Evolutionary conservation across 2,797 vertebrate species (phyloP).

Genomic region (Catamblyrhynchus diadema): DNA sequence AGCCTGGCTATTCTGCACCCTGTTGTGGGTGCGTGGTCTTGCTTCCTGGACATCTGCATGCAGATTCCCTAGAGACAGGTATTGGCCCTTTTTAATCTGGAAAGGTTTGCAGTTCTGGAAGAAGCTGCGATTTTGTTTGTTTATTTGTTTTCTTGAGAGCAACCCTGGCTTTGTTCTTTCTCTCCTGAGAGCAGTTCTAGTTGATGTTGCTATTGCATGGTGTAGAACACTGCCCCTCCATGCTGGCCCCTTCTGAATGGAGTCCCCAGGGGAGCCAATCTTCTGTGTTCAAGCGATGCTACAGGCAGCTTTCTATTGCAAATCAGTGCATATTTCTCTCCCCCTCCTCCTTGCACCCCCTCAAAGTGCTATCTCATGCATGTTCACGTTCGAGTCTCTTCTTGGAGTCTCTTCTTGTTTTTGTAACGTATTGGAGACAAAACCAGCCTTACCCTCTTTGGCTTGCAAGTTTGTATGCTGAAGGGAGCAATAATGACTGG

Average conservation of each 20-base stretch:
- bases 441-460: neutral
- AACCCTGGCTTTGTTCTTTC: neutral
- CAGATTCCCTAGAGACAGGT: neutral
- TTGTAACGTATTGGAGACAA: neutral
- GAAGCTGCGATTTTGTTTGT: neutral
- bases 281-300: neutral
- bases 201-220: accelerated
- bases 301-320: neutral
- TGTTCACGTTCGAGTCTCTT: accelerated
- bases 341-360: neutral
- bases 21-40: accelerated
- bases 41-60: neutral
- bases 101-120: neutral
- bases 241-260: neutral
- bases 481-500: neutral
- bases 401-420: neutral
- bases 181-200: neutral
- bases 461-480: neutral
- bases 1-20: neutral
- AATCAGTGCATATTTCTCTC: neutral
- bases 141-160: neutral
- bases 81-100: neutral
- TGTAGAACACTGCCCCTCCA: neutral
- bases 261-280: neutral
- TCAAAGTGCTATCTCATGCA: neutral